These are phyloP conservation scores for Gadopsis bispinosus DNA, from an alignment of 2,797 vertebrate genomes.

Conservation along the genomic window DNA sequence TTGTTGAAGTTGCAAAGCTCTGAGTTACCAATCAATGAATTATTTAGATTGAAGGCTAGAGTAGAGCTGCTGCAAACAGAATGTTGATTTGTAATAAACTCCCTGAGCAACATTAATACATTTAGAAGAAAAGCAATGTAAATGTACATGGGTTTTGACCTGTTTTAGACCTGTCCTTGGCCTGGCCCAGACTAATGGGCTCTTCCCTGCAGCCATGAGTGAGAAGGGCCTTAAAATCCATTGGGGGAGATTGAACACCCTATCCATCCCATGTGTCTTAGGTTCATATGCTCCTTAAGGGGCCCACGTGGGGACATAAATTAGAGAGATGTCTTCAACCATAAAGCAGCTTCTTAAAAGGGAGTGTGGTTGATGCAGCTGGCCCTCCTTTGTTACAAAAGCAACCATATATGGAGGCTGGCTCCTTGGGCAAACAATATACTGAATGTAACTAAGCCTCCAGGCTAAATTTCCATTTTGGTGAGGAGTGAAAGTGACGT, in stretches of 20 bases:
- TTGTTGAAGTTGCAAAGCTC: neutral
- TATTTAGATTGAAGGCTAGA: neutral
- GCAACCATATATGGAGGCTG: conserved; percentile 67
- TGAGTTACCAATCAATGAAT: neutral
- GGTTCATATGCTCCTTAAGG: conserved; percentile 75
- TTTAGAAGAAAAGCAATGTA: neutral
- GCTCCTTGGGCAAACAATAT: conserved; percentile 38
- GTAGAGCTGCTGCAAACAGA: neutral
- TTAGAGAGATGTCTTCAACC: conserved; percentile 76
- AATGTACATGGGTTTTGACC: conserved; percentile 1
- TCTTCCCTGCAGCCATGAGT: conserved; percentile 47
- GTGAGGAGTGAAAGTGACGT: conserved; percentile 2
- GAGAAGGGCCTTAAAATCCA: conserved; percentile 65
- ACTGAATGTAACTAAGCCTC: conserved; percentile 30
- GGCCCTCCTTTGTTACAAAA: conserved; percentile 68
- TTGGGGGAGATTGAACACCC: conserved; percentile 47
- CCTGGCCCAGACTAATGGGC: conserved; percentile 44
- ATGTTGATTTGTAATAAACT: neutral
- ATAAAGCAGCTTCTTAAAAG: conserved; percentile 76
- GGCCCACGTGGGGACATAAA: conserved; percentile 75
- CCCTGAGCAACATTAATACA: neutral
- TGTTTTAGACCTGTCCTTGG: conserved; percentile 46
- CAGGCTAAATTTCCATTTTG: neutral
- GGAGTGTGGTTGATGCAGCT: conserved; percentile 72
- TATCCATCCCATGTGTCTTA: conserved; percentile 62